These are phyloP conservation scores for Synergus gifuensis DNA, from an alignment of 2,888 invertebrate species.

Conservation along the genomic window DNA sequence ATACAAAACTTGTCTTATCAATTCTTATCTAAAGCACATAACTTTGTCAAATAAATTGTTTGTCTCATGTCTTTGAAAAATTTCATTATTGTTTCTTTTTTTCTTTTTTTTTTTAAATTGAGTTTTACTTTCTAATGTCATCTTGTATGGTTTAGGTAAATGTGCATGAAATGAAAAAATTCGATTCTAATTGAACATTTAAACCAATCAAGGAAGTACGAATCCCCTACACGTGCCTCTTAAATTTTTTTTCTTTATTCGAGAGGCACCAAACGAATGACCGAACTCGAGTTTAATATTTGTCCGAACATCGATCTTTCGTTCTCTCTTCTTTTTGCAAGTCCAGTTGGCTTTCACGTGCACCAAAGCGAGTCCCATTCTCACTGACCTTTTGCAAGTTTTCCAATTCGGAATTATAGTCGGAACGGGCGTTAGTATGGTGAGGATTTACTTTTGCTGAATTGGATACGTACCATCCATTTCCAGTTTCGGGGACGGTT, in stretches of 20 bases:
- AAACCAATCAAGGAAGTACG: not conserved
- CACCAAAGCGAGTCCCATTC: slow-evolving; percentile 27
- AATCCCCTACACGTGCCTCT: not conserved
- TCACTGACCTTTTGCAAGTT: slow-evolving; percentile 34
- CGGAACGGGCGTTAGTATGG: not conserved
- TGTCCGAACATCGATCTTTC: slow-evolving; percentile 13
- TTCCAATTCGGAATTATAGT: slow-evolving; percentile 35
- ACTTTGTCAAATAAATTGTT: not conserved
- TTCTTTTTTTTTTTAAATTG: not conserved
- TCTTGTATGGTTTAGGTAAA: not conserved
- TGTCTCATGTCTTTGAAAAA: not conserved
- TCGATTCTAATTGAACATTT: not conserved
- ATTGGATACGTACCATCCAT: slow-evolving; percentile 42
- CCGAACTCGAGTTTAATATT: slow-evolving; percentile 15
- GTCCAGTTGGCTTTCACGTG: slow-evolving; percentile 13
- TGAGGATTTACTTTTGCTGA: slow-evolving; percentile 25
- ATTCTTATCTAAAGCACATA: slow-evolving; percentile 12
- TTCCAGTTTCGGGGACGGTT: slow-evolving; percentile 46
- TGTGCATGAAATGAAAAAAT: no score
- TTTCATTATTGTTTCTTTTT: not conserved
- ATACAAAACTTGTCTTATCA: slow-evolving; percentile 25
- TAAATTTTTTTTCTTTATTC: not conserved
- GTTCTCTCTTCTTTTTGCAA: slow-evolving; percentile 12
- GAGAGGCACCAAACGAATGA: not conserved
- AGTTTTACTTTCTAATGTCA: not conserved